Base-by-base conservation (phyloP, 2,113 vertebrate genomes). In the Erythrocercus mccallii region DNA sequence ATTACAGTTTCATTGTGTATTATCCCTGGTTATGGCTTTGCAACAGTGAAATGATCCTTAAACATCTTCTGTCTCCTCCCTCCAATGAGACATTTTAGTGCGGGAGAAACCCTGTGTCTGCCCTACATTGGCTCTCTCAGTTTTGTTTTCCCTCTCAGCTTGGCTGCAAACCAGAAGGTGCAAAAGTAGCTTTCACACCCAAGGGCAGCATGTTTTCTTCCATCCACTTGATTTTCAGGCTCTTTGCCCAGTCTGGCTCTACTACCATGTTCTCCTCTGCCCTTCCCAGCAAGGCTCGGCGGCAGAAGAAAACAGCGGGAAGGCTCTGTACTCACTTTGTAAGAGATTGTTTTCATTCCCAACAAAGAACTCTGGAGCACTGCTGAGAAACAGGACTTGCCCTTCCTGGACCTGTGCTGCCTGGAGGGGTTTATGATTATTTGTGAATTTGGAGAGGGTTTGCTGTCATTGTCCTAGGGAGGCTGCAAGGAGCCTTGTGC, bases 111-210 rank as follows among this genome's bases (percentile, higher is more conserved):
- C 25, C 66, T 6, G 0, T 57, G 38, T 53, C 64, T 86, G 30
- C 77, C n/a, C 47, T 54, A 4, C 38, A 4, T 9, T 10, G 23
- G 56, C 38, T 84, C 38, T 42, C 25, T 64, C 77, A 6, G 48
- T 88, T 53, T 6, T 45, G 18, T 78, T 91, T 89, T 89, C 47
- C 72, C 27, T 84, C 89, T 71, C 72, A 87, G 64, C 51, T 94
- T 89, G 91, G 50, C 81, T 86, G 47, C 89, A 91, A 95, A 96
- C 42, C 93, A 84, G 86, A 86, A 94, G 77, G 54, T 92, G 83
- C 60, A 88, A 28, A 92, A 73, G 56, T 5, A 37, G 42, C 42
- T 91, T 81, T 92, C 68, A 57, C 4, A 4, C 81, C 60, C 87
- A 86, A 62, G 47, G 60, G 47, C 64, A 66, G 65, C 38, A 2